Evolutionary conservation across 2,888 invertebrate species (phyloP), one percentile per base, ranked within the genome.

Genomic region (Altica lythri): DNA sequence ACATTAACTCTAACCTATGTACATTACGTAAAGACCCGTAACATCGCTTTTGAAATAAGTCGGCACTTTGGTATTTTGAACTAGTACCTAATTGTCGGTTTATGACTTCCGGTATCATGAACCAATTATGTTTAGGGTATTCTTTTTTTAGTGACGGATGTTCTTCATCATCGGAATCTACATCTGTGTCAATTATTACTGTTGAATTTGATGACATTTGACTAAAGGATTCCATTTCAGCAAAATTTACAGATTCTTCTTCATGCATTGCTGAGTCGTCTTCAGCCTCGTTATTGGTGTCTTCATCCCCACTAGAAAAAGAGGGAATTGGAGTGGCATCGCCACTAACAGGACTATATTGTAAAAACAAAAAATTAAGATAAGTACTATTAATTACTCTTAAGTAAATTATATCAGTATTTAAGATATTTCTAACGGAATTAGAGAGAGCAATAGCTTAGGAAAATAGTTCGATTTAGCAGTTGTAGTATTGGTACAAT

Each of bases 21-120:
- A 93, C 89, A 61, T 86, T 83, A 69, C 90, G 88, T 16, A 93
- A 79, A 1, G 93, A 92, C 1, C 90, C 89, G 68, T 91, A 91
- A 75, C 89, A 89, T 40, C 84, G 81, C 60, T 83, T 80, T 54
- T 68, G 68, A 52, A 71, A 71, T 14, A 69, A 56, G 46, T 66
- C 64, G 22, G 68, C 64, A 55, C 63, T 60, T 46, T 68, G 65
- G 42, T 62, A 59, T 51, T 68, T 70, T 64, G 79, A 75, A 73
- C 80, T 79, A 30, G 17, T 34, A 40, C 86, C 86, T 72, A 83
- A 78, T 72, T 86, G 86, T 64, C 85, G 81, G 69, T 81, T 85
- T 65, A 83, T 74, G 62, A 89, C 74, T 78, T 89, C 88, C 72
- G 81, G 77, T 32, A 87, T 73, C 47, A 86, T 50, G 45, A 66